Evolutionary conservation across 2,797 vertebrate species (phyloP), one percentile per base, ranked within the genome.

Genomic region (Heteromormyrus szaboi): DNA sequence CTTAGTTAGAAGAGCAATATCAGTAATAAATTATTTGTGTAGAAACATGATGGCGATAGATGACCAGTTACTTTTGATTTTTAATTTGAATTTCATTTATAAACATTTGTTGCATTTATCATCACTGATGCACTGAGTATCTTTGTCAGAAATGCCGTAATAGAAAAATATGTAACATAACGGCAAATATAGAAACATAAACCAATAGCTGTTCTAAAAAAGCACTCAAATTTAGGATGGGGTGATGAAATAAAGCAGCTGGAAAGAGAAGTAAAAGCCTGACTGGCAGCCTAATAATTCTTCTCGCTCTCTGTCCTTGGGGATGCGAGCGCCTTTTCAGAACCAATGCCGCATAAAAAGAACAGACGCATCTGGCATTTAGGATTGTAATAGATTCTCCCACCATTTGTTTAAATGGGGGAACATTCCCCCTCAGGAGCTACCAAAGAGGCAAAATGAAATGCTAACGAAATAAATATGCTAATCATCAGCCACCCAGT

Each of bases 381-480:
- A 89, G 17, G 79, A 59, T 62, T 89, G 85, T 76, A 85, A 84
- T 88, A 85, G 33, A 88, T 88, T 51, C 81, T 37, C 76, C 25
- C 65, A 33, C 53, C 51, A 48, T 90, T 62, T 87, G 51, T 90
- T 76, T 19, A 88, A 79, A 68, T 81, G 84, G 44, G 48, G 81
- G 54, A 25, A 46, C 37, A 17, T 72, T 44, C 19, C n/a, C 83
- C 87, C 87, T 33, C 22, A 59, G 62, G 62, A 79, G 17, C 25
- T 50, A 50, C 41, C 65, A 88, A 14, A 25, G 59, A 68, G 62
- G 8, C 51, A 6, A 56, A 33, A 86, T 56, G 53, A 86, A 59
- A 56, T 29, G 25, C 14, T 51, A 86, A 87, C 59, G 11, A 25
- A 48, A 41, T 65, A 44, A 87, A 68, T 65, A 44, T 62, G 86